phyloP scores from a whole-genome alignment of 1,140 invertebrate species.

The Drosophila sulfurigaster region DNA sequence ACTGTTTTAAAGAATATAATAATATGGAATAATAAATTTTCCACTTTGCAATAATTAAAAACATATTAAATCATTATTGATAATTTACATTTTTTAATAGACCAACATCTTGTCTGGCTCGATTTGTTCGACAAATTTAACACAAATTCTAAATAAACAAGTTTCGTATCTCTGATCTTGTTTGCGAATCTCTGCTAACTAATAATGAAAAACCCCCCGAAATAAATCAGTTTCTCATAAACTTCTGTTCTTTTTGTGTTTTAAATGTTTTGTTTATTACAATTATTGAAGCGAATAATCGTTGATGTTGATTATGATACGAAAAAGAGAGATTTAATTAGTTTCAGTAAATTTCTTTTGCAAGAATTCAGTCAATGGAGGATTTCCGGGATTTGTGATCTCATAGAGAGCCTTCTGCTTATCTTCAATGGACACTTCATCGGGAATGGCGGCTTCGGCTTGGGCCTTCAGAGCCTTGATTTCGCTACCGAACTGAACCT shows the following conservation, averaged over 20 bases:
- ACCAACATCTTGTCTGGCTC: background rate
- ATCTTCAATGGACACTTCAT: conserved; percentile 46
- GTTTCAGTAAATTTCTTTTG: conserved; percentile 59
- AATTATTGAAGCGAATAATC: conserved; percentile 22
- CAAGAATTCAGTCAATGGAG: conserved; percentile 52
- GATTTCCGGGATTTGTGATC: conserved; percentile 56
- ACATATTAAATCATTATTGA: no score
- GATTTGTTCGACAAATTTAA: background rate
- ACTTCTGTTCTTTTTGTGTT: background rate
- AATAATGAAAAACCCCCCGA: conserved; percentile 3
- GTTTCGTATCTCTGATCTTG: background rate
- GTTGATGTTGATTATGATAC: background rate
- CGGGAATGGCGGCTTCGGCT: conserved; percentile 44
- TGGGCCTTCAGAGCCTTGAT: conserved; percentile 52
- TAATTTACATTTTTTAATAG: background rate
- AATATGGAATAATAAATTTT: conserved; percentile 1
- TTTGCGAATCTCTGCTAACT: background rate
- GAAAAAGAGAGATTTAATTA: conserved; percentile 31
- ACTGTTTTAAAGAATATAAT: no score
- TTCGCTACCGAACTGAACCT: conserved; percentile 41
- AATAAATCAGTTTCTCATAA: conserved; percentile 6
- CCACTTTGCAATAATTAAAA: background rate
- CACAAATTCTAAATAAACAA: background rate
- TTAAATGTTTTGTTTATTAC: conserved; percentile 27
- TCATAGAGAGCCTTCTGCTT: conserved; percentile 60